Base-by-base conservation (phyloP, 2,113 vertebrate genomes). In the Labrus mixtus region DNA sequence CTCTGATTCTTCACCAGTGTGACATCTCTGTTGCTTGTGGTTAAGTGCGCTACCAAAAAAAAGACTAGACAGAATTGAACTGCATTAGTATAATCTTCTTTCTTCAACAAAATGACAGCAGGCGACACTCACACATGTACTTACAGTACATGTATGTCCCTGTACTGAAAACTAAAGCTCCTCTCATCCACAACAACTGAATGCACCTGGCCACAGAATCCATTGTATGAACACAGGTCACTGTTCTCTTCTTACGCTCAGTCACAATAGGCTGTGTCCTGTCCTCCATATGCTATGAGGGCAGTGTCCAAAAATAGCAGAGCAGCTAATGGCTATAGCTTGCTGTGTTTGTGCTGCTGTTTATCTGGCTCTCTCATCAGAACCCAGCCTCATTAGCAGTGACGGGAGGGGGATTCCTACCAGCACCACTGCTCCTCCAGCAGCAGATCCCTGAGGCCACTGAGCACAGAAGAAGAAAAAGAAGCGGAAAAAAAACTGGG, bases 331-430 rank as follows among this genome's bases (percentile, higher is more conserved):
- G 72, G 79, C 83, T 54, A 36, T 16, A 70, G 68, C 78, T 82
- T 17, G 68, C 78, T 63, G 76, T 84, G 89, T 86, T 87, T 90
- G 67, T 74, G 25, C 88, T 86, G 78, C 73, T 75, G 74, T 92
- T 90, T 93, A 93, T 94, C 93, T 83, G 83, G 39, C 67, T 64
- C 67, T 78, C 83, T 86, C 86, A 95, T 95, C 90, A 88, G 76
- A 72, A 74, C 79, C 33, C 56, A 69, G 82, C 55, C 71, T 87
- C 87, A 89, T 90, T 88, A 90, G 68, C 80, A 79, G 72, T 20
- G 68, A 82, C 71, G 45, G 61, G 79, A 87, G 82, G 79, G 88
- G 82, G 87, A 70, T 87, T 89, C 90, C 90, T 84, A 79, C 73
- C 41, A 81, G 73, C 48, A 60, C 39, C 74, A 8, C 60, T 58